Conservation (phyloP, 2,797 vertebrate species). For the Limosa lapponica region DNA sequence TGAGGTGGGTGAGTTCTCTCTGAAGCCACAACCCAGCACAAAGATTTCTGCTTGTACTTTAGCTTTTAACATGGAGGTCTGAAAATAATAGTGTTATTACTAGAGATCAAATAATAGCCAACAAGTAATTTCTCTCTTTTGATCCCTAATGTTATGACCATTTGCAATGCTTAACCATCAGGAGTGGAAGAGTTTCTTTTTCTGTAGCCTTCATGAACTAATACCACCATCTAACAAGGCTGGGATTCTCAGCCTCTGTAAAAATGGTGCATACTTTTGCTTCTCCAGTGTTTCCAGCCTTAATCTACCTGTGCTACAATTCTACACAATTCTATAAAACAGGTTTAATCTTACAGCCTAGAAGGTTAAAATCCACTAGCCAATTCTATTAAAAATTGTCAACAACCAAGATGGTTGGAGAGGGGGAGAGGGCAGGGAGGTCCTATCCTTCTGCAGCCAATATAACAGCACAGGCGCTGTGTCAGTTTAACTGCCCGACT, state of each 20-base stretch:
- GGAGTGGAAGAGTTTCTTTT: neutral
- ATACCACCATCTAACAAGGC: neutral
- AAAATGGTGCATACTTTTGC: neutral
- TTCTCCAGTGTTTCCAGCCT: neutral
- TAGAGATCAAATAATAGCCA: conserved; percentile 13
- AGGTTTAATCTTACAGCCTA: neutral
- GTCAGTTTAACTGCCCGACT: neutral
- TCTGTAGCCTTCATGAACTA: neutral
- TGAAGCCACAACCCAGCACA: conserved; percentile 12
- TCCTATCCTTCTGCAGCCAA: neutral
- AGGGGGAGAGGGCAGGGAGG: fast-evolving
- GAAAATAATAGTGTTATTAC: conserved; percentile 22
- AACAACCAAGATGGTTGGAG: neutral
- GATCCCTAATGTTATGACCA: neutral
- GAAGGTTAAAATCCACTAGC: neutral
- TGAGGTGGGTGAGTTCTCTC: neutral
- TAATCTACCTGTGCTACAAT: neutral
- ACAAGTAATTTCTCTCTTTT: conserved; percentile 27
- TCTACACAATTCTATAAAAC: neutral
- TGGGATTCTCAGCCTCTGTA: neutral
- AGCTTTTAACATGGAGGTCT: conserved; percentile 2
- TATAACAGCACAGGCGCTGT: neutral
- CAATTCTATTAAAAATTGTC: neutral
- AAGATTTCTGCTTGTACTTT: conserved; percentile 10
- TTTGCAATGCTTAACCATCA: neutral